A percentile compares a stretch with the other conserved stretches of the same genome.
Evolutionary conservation across 2,888 invertebrate genomes (phyloP).

Genomic region (Autographa pulchrina): DNA sequence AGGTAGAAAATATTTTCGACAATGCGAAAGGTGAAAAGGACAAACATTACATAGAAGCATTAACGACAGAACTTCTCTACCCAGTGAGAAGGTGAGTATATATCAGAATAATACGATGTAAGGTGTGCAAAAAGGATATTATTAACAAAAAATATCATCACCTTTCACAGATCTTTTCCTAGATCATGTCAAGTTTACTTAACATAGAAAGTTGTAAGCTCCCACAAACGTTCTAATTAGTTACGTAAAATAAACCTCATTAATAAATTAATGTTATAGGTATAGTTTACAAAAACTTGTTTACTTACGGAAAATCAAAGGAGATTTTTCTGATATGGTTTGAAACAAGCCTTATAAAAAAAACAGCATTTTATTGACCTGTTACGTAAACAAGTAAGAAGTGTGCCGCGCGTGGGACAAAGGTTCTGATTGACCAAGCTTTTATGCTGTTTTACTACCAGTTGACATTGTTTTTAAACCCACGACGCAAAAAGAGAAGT

Average conservation of each 20-base stretch:
- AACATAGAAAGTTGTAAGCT: slow-evolving; percentile 52
- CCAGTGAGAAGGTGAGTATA: no score
- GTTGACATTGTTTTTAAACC: background rate
- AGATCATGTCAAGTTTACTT: slow-evolving; percentile 39
- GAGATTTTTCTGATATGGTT: slow-evolving; percentile 38
- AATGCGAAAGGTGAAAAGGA: no score
- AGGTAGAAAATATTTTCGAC: no score
- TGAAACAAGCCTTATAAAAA: slow-evolving; percentile 12
- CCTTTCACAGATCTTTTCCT: slow-evolving; percentile 25
- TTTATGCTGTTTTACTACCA: background rate
- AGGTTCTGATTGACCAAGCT: background rate
- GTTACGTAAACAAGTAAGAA: slow-evolving; percentile 15
- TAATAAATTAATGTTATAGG: slow-evolving; percentile 33
- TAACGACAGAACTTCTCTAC: no score
- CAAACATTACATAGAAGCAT: no score
- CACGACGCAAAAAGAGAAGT: no score
- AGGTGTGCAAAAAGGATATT: background rate
- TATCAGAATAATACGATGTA: background rate
- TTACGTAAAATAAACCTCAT: slow-evolving; percentile 28
- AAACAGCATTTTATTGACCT: slow-evolving; percentile 15
- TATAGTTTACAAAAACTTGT: slow-evolving; percentile 20
- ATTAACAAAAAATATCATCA: slow-evolving; percentile 29
- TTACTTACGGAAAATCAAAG: slow-evolving; percentile 40
- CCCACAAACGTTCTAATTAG: slow-evolving; percentile 44
- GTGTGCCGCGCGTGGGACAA: slow-evolving; percentile 1